Conservation (phyloP, 2,797 vertebrate species). For the Tapera naevia region DNA sequence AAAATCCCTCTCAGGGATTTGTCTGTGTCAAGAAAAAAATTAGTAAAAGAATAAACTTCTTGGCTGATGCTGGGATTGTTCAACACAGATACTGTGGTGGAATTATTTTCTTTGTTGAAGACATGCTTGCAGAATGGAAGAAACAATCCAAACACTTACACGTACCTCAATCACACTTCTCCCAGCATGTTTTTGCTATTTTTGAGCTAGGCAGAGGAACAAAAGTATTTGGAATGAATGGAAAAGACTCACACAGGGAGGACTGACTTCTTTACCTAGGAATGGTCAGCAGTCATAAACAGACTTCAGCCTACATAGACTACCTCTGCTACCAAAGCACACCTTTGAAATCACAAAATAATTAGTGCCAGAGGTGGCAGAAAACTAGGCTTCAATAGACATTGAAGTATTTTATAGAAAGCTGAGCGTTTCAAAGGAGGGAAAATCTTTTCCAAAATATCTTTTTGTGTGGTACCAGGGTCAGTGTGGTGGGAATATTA, state of each 20-base stretch:
- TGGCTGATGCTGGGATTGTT: not conserved
- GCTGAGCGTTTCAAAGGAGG: not conserved
- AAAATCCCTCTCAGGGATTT: conserved; percentile 9
- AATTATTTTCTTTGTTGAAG: conserved; percentile 16
- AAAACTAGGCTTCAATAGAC: conserved; percentile 5
- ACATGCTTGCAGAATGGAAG: not conserved
- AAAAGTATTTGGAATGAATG: not conserved
- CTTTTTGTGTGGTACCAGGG: not conserved
- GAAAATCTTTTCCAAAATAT: not conserved
- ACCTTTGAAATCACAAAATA: conserved; percentile 1
- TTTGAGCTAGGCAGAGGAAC: not conserved
- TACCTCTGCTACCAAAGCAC: not conserved
- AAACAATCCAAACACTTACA: not conserved
- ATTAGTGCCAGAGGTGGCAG: not conserved
- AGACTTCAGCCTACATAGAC: not conserved
- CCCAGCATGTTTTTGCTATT: not conserved
- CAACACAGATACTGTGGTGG: not conserved
- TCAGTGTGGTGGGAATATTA: not conserved
- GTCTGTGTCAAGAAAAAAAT: conserved; percentile 23
- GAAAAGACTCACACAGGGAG: not conserved
- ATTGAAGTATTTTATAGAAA: not conserved
- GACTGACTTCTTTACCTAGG: not conserved
- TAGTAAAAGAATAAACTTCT: conserved; percentile 19
- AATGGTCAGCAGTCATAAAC: not conserved
- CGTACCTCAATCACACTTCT: not conserved